Evolutionary conservation across 2,888 invertebrate genomes (phyloP).

Genomic region (Agrotis puta): DNA sequence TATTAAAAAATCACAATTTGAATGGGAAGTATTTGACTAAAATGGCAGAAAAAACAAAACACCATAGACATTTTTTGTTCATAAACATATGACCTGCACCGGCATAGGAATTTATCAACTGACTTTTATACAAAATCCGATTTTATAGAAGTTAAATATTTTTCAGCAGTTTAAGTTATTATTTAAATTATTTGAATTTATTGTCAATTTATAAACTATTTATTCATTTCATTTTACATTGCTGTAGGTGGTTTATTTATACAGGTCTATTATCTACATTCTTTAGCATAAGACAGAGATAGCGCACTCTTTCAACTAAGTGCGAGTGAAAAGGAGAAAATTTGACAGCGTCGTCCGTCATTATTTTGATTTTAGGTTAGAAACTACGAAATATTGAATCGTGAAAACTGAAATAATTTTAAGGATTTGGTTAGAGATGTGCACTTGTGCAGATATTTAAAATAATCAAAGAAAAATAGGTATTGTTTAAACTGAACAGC

Average conservation of each 20-base stretch:
- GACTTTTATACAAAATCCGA: slow-evolving; percentile 4
- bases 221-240: background rate
- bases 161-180: no score
- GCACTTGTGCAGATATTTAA: background rate
- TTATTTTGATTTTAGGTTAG: slow-evolving; percentile 41
- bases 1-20: slow-evolving; percentile 82
- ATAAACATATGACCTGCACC: slow-evolving; percentile 53
- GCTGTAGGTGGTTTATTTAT: no score
- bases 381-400: background rate
- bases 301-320: background rate
- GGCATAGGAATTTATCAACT: slow-evolving; percentile 45
- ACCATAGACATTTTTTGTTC: slow-evolving; percentile 82
- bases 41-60: slow-evolving; percentile 84
- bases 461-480: background rate
- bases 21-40: slow-evolving; percentile 89
- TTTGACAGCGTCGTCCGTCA: background rate
- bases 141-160: no score
- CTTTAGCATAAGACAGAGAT: background rate
- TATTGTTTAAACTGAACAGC: background rate
- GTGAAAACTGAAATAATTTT: background rate
- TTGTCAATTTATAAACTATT: background rate
- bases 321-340: background rate
- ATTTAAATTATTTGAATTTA: background rate
- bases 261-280: no score
- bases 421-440: background rate